phyloP scores from a whole-genome alignment of 1,140 invertebrate genomes.

The Cotesia vestalis region DNA sequence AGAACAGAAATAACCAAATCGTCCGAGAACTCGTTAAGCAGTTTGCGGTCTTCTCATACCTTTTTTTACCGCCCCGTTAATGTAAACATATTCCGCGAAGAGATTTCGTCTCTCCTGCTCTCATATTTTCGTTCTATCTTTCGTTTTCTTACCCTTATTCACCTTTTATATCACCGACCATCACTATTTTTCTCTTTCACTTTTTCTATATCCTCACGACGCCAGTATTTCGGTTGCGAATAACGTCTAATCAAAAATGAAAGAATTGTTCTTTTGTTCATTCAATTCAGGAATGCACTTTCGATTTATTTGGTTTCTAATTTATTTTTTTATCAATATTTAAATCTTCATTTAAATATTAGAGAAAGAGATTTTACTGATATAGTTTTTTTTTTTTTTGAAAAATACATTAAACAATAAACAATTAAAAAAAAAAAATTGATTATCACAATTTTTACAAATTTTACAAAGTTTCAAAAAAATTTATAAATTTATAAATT shows the following conservation, averaged over 20 bases:
- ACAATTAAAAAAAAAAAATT: too few species aligned
- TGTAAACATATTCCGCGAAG: constrained; percentile 57
- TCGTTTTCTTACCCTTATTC: constrained; percentile 33
- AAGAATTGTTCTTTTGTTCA: constrained; percentile 19
- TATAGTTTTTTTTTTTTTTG: too few species aligned
- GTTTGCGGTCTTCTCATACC: constrained; percentile 49
- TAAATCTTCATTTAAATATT: not conserved
- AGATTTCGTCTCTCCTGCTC: constrained; percentile 38
- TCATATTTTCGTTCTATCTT: constrained; percentile 38
- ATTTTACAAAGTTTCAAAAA: too few species aligned
- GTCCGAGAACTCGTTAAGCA: constrained; percentile 53
- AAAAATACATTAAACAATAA: too few species aligned
- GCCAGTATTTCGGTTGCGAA: not conserved
- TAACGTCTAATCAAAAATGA: constrained; percentile 24
- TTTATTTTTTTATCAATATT: constrained; percentile 1
- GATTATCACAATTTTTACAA: too few species aligned
- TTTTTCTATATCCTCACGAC: constrained; percentile 1
- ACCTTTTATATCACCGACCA: constrained; percentile 28
- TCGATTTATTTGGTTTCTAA: not conserved
- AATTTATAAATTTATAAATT: too few species aligned
- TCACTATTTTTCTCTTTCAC: not conserved
- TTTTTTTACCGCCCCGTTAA: constrained; percentile 49
- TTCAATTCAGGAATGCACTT: constrained; percentile 2
- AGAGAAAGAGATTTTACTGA: too few species aligned
- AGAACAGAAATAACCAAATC: constrained; percentile 40